These are phyloP conservation scores for Scytalopus superciliaris DNA, from an alignment of 2,113 vertebrate species.

Conservation along the genomic window DNA sequence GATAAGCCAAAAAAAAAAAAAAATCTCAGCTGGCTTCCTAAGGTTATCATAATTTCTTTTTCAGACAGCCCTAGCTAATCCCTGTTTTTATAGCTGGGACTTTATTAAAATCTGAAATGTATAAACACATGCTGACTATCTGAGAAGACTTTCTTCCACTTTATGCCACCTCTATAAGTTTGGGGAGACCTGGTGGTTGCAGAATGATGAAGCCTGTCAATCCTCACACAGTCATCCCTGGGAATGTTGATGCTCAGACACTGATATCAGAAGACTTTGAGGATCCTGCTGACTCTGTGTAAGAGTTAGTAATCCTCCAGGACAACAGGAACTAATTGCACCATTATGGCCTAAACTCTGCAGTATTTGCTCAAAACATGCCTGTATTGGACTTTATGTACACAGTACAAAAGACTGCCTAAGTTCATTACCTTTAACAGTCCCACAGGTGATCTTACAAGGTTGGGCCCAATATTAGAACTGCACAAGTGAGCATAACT, in stretches of 20 bases:
- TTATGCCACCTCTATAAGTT: not conserved
- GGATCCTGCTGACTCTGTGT: not conserved
- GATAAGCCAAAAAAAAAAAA: not conserved
- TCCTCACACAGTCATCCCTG: not conserved
- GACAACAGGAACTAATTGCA: not conserved
- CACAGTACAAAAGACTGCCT: not conserved
- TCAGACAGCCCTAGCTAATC: not conserved
- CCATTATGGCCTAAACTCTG: not conserved
- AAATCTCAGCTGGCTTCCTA: accelerated
- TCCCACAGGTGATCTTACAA: not conserved
- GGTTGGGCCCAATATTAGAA: not conserved
- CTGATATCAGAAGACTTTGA: not conserved
- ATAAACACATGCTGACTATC: not conserved
- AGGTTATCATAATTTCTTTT: too few relatives aligned
- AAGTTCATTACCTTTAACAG: not conserved
- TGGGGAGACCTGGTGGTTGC: not conserved
- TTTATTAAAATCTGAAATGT: not conserved
- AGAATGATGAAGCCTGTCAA: not conserved
- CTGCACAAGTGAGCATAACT: not conserved
- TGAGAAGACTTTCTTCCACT: not conserved
- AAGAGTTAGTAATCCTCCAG: not conserved
- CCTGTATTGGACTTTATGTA: accelerated
- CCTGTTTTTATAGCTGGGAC: not conserved
- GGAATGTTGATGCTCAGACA: not conserved
- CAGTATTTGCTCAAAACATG: not conserved